Conservation (phyloP, 2,113 vertebrate genomes). For the Thymallus thymallus region DNA sequence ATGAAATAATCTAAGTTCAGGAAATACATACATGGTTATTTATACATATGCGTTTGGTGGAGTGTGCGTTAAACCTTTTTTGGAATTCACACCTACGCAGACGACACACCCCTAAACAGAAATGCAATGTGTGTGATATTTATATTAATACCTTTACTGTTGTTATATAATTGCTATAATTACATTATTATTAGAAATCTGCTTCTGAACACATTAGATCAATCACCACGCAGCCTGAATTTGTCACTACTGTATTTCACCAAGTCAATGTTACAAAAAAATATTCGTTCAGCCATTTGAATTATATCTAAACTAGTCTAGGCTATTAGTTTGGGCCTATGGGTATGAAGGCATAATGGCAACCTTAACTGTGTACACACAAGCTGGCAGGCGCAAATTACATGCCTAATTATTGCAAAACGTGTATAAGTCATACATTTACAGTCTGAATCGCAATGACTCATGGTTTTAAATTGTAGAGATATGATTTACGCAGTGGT, state of each 20-base stretch:
- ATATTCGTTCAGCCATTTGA: too few species aligned
- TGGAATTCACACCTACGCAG: background rate
- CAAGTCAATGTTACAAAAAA: background rate
- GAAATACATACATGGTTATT: too few species aligned
- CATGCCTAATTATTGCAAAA: slow-evolving; percentile 7
- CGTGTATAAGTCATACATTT: slow-evolving; percentile 5
- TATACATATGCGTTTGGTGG: too few species aligned
- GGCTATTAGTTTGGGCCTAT: background rate
- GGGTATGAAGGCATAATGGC: background rate
- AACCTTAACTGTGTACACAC: background rate
- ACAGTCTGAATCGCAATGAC: slow-evolving; percentile 11
- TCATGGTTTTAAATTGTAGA: slow-evolving; percentile 21
- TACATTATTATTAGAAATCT: too few species aligned
- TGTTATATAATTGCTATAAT: too few species aligned
- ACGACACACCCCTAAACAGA: background rate
- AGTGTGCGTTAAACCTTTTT: background rate
- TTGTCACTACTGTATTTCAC: background rate
- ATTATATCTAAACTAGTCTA: background rate
- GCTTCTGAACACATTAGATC: background rate
- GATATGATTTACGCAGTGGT: slow-evolving; percentile 70
- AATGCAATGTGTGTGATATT: background rate
- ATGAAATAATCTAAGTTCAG: background rate
- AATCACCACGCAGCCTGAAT: background rate
- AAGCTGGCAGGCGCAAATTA: background rate
- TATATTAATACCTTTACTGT: background rate